Evolutionary conservation across 2,797 vertebrate genomes (phyloP).

Genomic region (Ateles fusciceps): DNA sequence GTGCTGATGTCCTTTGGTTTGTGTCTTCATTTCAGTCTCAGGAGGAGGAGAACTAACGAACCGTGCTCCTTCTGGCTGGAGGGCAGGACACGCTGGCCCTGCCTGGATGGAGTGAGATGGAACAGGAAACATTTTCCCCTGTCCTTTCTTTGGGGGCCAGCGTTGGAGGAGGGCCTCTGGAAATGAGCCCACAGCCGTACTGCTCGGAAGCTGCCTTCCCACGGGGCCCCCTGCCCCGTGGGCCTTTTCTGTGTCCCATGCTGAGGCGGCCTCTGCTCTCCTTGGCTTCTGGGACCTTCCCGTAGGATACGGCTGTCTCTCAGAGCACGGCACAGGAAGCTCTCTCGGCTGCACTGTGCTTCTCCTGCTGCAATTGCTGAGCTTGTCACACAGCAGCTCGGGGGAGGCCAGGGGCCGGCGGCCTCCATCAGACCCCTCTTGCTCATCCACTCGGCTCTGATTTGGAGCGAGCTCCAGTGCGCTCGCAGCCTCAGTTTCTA

Average conservation of each 20-base stretch:
- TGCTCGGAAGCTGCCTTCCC: not conserved
- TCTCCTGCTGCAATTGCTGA: not conserved
- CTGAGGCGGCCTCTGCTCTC: not conserved
- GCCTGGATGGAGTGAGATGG: not conserved
- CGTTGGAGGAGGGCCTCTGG: not conserved
- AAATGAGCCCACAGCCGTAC: not conserved
- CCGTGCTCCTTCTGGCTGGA: not conserved
- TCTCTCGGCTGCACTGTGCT: not conserved
- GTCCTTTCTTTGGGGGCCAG: not conserved
- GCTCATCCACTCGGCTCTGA: not conserved
- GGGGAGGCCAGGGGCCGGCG: not conserved
- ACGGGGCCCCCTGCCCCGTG: no score
- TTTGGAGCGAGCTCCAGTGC: not conserved
- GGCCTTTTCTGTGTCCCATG: not conserved
- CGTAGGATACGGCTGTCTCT: not conserved
- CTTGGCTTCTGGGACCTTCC: not conserved
- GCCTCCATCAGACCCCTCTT: not conserved
- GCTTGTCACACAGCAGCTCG: not conserved
- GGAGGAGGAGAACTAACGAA: not conserved
- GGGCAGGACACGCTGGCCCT: rapidly evolving
- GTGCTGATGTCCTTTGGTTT: no score
- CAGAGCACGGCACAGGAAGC: not conserved
- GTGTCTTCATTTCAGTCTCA: not conserved
- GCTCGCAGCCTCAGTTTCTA: not conserved
- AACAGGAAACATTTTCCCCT: no score